phyloP scores from a whole-genome alignment of 2,113 vertebrate genomes.

The Numida meleagris region DNA sequence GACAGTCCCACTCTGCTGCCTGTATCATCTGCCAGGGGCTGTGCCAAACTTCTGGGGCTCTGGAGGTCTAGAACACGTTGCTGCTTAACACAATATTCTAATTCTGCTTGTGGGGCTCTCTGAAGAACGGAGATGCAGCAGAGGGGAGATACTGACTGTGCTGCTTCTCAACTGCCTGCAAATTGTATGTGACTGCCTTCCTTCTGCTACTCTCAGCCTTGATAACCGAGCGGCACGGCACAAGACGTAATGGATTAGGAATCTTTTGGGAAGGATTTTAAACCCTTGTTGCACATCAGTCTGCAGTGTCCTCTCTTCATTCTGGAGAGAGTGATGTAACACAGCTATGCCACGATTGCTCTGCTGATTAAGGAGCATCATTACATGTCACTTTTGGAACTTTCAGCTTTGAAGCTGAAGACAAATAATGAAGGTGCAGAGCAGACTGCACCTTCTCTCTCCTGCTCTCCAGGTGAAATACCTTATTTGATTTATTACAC shows the following conservation, averaged over 20 bases:
- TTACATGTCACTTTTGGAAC: neutral
- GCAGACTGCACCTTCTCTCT: neutral
- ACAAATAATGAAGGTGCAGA: slow-evolving; percentile 44
- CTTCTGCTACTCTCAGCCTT: neutral
- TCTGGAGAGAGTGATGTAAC: slow-evolving; percentile 3
- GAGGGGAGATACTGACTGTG: rapidly evolving
- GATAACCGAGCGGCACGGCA: rapidly evolving
- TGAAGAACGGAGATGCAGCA: neutral
- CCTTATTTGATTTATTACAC: too few relatives aligned
- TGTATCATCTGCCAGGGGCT: neutral
- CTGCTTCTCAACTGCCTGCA: rapidly evolving
- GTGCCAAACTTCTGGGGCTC: neutral
- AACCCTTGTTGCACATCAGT: neutral
- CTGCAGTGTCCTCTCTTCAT: neutral
- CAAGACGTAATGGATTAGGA: neutral
- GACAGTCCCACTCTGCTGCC: neutral
- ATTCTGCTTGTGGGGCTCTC: rapidly evolving
- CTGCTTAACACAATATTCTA: rapidly evolving
- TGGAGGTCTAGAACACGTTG: rapidly evolving
- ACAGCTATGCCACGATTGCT: slow-evolving; percentile 14
- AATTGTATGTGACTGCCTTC: rapidly evolving
- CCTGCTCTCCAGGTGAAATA: too few relatives aligned
- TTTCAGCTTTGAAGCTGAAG: slow-evolving; percentile 37
- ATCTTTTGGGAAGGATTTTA: neutral
- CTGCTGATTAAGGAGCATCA: slow-evolving; percentile 32